Evolutionary conservation across 1,140 invertebrate genomes (phyloP).

Genomic region (Protaetia brevitarsis): DNA sequence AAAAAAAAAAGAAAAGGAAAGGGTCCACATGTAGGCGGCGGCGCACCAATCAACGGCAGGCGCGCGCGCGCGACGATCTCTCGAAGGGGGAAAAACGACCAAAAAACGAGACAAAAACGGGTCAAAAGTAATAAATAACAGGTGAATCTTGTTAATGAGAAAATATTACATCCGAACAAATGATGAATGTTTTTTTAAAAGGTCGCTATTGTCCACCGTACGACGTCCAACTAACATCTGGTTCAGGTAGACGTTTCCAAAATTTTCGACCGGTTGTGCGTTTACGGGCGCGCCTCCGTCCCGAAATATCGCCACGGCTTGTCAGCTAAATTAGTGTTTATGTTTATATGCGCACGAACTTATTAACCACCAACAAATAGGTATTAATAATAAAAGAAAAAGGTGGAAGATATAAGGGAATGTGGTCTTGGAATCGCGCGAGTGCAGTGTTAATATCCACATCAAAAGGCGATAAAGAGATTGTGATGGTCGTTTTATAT

Average conservation of each 20-base stretch:
- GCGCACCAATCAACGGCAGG: conserved; percentile 19
- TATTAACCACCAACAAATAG: conserved; percentile 13
- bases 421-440: not conserved
- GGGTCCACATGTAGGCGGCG: not conserved
- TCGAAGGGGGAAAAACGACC: conserved; percentile 16
- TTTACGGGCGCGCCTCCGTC: conserved; percentile 13
- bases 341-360: conserved; percentile 6
- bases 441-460: not conserved
- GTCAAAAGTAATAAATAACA: conserved; percentile 34
- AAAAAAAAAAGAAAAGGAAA: conserved; percentile 1
- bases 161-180: conserved; percentile 32
- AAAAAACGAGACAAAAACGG: conserved; percentile 24
- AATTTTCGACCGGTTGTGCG: conserved; percentile 17
- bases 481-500: not conserved
- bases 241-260: conserved; percentile 26
- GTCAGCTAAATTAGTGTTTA: conserved; percentile 21
- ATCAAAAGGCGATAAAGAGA: conserved; percentile 1
- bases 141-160: conserved; percentile 36
- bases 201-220: conserved; percentile 25
- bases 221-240: conserved; percentile 22
- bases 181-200: conserved; percentile 35
- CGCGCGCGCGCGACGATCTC: too few relatives aligned
- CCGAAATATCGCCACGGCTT: conserved; percentile 13
- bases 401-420: not conserved
- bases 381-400: conserved; percentile 4